These are phyloP conservation scores for Drosophila picticornis DNA, from an alignment of 2,888 invertebrate genomes.

Conservation along the genomic window DNA sequence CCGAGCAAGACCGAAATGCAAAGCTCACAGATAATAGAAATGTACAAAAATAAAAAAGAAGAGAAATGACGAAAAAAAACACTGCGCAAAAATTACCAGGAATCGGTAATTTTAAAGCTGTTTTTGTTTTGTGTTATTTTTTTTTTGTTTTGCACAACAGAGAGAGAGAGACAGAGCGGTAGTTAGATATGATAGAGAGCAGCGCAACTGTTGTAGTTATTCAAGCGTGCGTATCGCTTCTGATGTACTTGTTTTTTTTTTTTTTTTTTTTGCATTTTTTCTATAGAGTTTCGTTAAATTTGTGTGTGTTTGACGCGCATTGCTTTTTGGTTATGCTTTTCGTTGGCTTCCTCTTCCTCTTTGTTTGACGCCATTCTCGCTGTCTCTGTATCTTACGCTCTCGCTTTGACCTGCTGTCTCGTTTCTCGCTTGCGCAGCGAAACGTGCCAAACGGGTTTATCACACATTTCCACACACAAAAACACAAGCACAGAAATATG, in stretches of 20 bases:
- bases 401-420: slow-evolving; percentile 44
- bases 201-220: slow-evolving; percentile 13
- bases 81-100: slow-evolving; percentile 20
- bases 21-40: slow-evolving; percentile 49
- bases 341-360: slow-evolving; percentile 80
- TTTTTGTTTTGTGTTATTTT: slow-evolving; percentile 26
- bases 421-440: slow-evolving; percentile 67
- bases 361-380: slow-evolving; percentile 70
- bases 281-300: slow-evolving; percentile 30
- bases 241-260: slow-evolving; percentile 1
- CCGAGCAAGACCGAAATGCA: slow-evolving; percentile 2
- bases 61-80: slow-evolving; percentile 15
- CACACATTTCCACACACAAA: slow-evolving; percentile 40
- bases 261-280: not conserved
- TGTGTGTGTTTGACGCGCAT: slow-evolving; percentile 48
- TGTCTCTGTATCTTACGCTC: slow-evolving; percentile 34
- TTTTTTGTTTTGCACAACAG: not conserved
- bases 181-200: slow-evolving; percentile 4
- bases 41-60: not conserved
- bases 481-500: slow-evolving; percentile 5
- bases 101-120: slow-evolving; percentile 34
- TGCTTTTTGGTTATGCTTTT: slow-evolving; percentile 49
- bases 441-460: slow-evolving; percentile 80
- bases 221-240: slow-evolving; percentile 13
- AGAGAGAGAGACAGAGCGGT: not conserved